Conservation (phyloP, 2,888 invertebrate genomes). For the Hirudinaria manillensis region DNA sequence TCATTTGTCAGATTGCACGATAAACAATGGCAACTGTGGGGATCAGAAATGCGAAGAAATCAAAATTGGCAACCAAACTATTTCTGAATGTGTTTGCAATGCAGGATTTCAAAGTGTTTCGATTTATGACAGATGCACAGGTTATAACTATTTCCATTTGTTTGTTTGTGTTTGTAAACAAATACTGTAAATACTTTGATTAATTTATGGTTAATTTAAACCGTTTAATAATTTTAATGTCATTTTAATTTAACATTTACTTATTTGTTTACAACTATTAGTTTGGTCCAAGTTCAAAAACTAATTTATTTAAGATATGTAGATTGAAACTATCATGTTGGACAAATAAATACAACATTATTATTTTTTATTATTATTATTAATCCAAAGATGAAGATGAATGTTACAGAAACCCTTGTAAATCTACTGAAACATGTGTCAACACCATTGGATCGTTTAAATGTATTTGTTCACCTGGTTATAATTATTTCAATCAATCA, state of each 20-base stretch:
- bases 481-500: background rate
- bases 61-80: background rate
- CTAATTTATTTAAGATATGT: no score
- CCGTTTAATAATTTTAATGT: no score
- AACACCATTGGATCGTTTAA: background rate
- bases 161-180: no score
- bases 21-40: background rate
- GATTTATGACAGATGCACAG: background rate
- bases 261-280: no score
- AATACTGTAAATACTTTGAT: no score
- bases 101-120: background rate
- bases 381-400: background rate
- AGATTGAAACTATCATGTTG: no score
- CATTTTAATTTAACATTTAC: no score
- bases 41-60: background rate
- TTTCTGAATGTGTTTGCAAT: slow-evolving; percentile 3
- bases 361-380: no score
- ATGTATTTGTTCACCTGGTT: slow-evolving; percentile 2
- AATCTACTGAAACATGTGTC: background rate
- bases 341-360: no score
- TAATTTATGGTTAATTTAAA: no score
- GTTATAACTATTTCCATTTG: background rate
- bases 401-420: slow-evolving; percentile 1
- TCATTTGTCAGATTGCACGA: background rate
- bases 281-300: no score